Evolutionary conservation across 2,113 vertebrate species (phyloP), one percentile per base, ranked within the genome.

Genomic region (Alethe castanea): DNA sequence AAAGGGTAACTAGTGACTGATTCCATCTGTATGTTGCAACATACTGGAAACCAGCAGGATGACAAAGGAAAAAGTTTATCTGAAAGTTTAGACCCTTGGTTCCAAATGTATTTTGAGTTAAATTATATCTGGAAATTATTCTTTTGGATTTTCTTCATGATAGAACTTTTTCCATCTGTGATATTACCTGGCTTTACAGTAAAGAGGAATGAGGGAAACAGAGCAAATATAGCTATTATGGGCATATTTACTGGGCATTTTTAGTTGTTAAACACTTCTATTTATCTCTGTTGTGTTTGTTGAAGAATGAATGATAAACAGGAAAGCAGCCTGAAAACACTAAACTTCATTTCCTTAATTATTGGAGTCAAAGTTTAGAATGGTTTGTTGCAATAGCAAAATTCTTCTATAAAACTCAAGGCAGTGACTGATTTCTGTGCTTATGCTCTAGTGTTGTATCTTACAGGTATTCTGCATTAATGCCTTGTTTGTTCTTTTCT

Each of bases 211-310:
- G n/a, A 59, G 40, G 44, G 10, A 70, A 69, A 45, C 1, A 2
- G 17, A 60, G 56, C 25, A 64, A 40, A 64, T 50, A 45, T 0
- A 45, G 38, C 33, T 62, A 56, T 35, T 47, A 8, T 9, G 61
- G 36, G 18, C 4, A 4, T 45, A 36, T 19, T 59, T 76, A 25
- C 18, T 50, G 10, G 14, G 10, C 3, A 8, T 47, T 71, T 79
- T 24, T 45, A 26, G 26, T 50, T 70, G 25, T 73, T 70, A 57
- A 67, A 23, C 7, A 8, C 5, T 38, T 59, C 26, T 71, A 5
- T 29, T 20, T 76, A n/a, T 48, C 29, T 6, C 26, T 64, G 0
- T 8, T 64, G 26, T 11, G 15, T 72, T 56, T 3, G 0, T 53
- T 78, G 47, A 36, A 81, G 31, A 61, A 84, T 48, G 14, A 77